Conservation (phyloP, 2,888 invertebrate genomes). For the Lasioglossum calceatum region DNA sequence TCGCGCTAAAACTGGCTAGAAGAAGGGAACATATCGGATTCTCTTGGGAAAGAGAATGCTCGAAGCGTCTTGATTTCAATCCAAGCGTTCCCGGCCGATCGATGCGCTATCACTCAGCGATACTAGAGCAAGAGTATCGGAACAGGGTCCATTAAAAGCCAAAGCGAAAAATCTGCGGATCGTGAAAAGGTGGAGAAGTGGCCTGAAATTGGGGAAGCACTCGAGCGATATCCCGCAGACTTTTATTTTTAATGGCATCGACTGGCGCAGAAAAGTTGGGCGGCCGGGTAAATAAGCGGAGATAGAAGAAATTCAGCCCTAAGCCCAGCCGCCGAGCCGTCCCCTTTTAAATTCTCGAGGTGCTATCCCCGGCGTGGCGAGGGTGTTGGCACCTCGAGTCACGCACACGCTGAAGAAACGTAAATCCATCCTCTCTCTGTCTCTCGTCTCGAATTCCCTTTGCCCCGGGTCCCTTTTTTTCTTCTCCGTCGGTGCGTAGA, state of each 20-base stretch:
- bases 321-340: slow-evolving; percentile 54
- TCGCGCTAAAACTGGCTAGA: neutral
- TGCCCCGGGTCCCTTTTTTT: slow-evolving; percentile 50
- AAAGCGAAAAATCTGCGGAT: slow-evolving; percentile 24
- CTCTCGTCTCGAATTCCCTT: slow-evolving; percentile 52
- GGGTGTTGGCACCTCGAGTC: slow-evolving; percentile 68
- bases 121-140: slow-evolving; percentile 1
- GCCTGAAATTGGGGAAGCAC: slow-evolving; percentile 63
- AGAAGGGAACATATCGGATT: neutral
- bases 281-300: slow-evolving; percentile 69
- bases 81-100: slow-evolving; percentile 9
- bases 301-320: slow-evolving; percentile 69
- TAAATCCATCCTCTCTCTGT: slow-evolving; percentile 70
- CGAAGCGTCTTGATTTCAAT: neutral
- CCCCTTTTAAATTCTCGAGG: slow-evolving; percentile 74
- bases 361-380: slow-evolving; percentile 56
- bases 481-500: slow-evolving; percentile 40
- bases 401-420: slow-evolving; percentile 61
- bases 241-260: slow-evolving; percentile 73
- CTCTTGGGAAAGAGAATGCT: neutral
- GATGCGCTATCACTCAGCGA: slow-evolving; percentile 31
- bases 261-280: slow-evolving; percentile 68
- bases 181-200: slow-evolving; percentile 38
- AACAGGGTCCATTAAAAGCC: neutral
- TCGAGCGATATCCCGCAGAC: slow-evolving; percentile 56